A percentile compares a stretch with the other conserved stretches of the same genome.
Conservation (phyloP, 1,140 invertebrate genomes). For the Piezodorus guildinii region DNA sequence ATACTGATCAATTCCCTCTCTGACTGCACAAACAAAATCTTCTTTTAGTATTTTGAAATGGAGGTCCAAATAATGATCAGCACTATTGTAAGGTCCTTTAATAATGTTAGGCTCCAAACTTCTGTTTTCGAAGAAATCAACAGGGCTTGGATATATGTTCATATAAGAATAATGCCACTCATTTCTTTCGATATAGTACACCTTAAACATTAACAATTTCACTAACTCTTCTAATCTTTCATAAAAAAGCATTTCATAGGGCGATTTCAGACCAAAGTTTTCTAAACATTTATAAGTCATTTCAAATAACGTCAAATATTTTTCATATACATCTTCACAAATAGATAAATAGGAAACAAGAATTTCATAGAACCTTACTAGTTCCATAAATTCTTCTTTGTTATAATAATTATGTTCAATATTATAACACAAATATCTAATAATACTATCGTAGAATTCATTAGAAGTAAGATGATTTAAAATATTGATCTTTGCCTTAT, state of each 20-base stretch:
- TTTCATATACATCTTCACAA: not conserved
- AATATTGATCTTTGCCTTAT: not conserved
- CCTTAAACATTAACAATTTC: not conserved
- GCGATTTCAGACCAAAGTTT: not conserved
- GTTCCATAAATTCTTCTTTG: not conserved
- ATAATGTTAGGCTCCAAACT: not conserved
- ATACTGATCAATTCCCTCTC: slow-evolving; percentile 32
- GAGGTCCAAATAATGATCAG: slow-evolving; percentile 40
- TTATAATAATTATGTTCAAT: not conserved
- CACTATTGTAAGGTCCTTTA: slow-evolving; percentile 31
- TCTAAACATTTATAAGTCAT: not conserved
- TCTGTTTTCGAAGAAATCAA: not conserved
- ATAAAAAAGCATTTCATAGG: not conserved
- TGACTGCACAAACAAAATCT: slow-evolving; percentile 37
- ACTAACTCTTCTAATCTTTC: slow-evolving; percentile 7
- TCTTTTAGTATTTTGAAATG: slow-evolving; percentile 41
- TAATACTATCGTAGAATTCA: not conserved
- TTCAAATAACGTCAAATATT: not conserved
- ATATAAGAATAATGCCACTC: not conserved
- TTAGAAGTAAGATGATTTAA: not conserved
- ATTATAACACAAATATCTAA: not conserved
- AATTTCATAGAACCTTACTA: not conserved
- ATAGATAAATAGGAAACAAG: not conserved
- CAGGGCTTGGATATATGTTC: not conserved
- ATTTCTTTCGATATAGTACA: not conserved